Conservation (phyloP, 1,140 invertebrate species). For the Dermatophagoides farinae region DNA sequence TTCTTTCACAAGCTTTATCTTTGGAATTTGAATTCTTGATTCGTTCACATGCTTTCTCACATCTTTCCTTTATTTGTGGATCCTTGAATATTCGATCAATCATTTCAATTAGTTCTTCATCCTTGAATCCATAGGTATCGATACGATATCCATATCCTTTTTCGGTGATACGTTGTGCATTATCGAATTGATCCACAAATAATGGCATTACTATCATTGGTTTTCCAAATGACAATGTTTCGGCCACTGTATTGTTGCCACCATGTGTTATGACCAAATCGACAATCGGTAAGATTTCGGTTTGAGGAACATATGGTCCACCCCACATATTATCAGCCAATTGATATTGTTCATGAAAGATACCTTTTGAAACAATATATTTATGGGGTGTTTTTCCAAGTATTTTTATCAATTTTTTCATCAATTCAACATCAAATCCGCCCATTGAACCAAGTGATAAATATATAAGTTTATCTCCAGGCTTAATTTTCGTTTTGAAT, state of each 20-base stretch:
- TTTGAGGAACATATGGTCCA: slow-evolving; percentile 2
- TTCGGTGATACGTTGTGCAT: slow-evolving; percentile 12
- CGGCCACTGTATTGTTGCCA: slow-evolving; percentile 12
- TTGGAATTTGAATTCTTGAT: not conserved
- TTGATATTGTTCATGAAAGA: not conserved
- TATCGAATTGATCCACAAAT: slow-evolving; percentile 15
- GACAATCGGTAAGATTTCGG: slow-evolving; percentile 1
- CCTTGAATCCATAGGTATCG: slow-evolving; percentile 7
- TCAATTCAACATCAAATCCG: slow-evolving; percentile 17
- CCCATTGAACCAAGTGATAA: slow-evolving; percentile 15
- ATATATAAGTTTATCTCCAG: slow-evolving; percentile 10
- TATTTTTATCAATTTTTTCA: slow-evolving; percentile 10
- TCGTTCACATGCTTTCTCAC: not conserved
- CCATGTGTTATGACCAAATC: slow-evolving; percentile 15
- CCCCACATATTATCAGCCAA: slow-evolving; percentile 18
- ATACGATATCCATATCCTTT: slow-evolving; percentile 6
- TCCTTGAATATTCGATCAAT: slow-evolving; percentile 13
- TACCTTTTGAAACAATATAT: slow-evolving; percentile 13
- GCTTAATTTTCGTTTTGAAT: slow-evolving; percentile 1
- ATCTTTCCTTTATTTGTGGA: not conserved
- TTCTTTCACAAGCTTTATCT: not conserved
- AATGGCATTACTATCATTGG: slow-evolving; percentile 13
- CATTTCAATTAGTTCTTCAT: slow-evolving; percentile 10
- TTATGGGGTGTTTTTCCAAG: slow-evolving; percentile 1
- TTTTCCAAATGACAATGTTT: slow-evolving; percentile 9